These are phyloP conservation scores for Hemicrepidius hirtus DNA, from an alignment of 2,888 invertebrate species.

Conservation along the genomic window DNA sequence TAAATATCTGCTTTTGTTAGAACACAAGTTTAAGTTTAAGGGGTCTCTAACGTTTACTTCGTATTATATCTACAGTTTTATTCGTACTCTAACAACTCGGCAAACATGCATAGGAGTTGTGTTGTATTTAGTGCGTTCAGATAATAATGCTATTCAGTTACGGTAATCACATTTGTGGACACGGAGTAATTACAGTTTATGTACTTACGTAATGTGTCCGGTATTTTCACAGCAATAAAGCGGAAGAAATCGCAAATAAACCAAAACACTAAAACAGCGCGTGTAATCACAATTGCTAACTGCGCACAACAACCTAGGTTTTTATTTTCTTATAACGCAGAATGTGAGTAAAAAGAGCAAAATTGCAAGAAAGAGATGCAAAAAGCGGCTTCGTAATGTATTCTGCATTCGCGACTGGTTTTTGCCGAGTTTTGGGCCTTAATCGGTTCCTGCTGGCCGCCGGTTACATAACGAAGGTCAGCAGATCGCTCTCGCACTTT, in stretches of 20 bases:
- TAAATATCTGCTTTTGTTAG: too few relatives aligned
- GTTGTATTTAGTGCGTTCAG: background rate
- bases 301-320: slow-evolving; percentile 19
- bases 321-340: slow-evolving; percentile 20
- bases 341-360: slow-evolving; percentile 18
- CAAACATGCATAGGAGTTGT: too few relatives aligned
- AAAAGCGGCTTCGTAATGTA: slow-evolving; percentile 37
- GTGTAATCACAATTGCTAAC: slow-evolving; percentile 22
- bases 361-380: slow-evolving; percentile 25
- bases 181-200: slow-evolving; percentile 8
- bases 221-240: slow-evolving; percentile 14
- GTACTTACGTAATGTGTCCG: slow-evolving; percentile 10
- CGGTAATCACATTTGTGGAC: background rate
- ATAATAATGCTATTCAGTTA: background rate
- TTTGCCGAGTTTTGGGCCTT: slow-evolving; percentile 44
- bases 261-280: slow-evolving; percentile 13
- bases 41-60: too few relatives aligned
- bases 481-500: slow-evolving; percentile 34
- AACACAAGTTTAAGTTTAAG: too few relatives aligned
- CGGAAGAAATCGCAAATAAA: slow-evolving; percentile 4
- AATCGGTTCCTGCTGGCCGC: slow-evolving; percentile 47
- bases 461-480: slow-evolving; percentile 46
- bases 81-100: too few relatives aligned
- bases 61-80: too few relatives aligned
- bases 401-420: slow-evolving; percentile 48